Evolutionary conservation across 2,113 vertebrate genomes (phyloP).

Genomic region (Clinocottus analis): DNA sequence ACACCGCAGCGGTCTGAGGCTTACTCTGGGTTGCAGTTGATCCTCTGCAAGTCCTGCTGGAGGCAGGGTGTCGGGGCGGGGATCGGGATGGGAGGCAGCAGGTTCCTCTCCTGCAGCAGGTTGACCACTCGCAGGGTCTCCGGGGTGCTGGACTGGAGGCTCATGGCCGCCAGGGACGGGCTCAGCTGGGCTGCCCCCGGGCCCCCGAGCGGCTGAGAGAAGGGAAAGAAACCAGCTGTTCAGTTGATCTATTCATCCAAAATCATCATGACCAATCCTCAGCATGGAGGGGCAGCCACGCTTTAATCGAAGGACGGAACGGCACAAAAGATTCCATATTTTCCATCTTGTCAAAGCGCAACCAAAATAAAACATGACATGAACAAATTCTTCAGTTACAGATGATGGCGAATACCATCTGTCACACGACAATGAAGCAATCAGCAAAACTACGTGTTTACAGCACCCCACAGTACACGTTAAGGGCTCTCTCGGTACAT

Average conservation of each 20-base stretch:
- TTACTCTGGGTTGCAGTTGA: conserved; percentile 96
- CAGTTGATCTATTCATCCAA: not conserved
- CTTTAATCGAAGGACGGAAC: no score
- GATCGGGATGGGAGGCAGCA: conserved; percentile 87
- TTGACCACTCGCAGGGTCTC: conserved; percentile 92
- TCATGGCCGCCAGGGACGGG: conserved; percentile 87
- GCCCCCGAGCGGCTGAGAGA: conserved; percentile 81
- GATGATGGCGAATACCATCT: no score
- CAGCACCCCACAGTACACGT: no score
- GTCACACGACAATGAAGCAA: no score
- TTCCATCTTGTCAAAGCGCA: no score
- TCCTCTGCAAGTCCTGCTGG: conserved; percentile 93
- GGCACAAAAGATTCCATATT: no score
- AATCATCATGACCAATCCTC: not conserved
- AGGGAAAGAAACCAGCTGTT: not conserved
- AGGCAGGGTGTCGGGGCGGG: conserved; percentile 90
- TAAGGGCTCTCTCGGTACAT: no score
- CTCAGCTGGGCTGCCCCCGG: conserved; percentile 87
- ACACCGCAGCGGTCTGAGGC: not conserved
- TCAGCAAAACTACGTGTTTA: no score
- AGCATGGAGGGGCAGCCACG: not conserved
- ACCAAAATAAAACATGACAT: no score
- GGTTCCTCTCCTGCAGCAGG: conserved; percentile 96
- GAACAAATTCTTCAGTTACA: no score
- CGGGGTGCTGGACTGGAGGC: conserved; percentile 86